Base-by-base conservation (phyloP, 92 coral and sea anemone species). In the Pocillopora meandrina region DNA sequence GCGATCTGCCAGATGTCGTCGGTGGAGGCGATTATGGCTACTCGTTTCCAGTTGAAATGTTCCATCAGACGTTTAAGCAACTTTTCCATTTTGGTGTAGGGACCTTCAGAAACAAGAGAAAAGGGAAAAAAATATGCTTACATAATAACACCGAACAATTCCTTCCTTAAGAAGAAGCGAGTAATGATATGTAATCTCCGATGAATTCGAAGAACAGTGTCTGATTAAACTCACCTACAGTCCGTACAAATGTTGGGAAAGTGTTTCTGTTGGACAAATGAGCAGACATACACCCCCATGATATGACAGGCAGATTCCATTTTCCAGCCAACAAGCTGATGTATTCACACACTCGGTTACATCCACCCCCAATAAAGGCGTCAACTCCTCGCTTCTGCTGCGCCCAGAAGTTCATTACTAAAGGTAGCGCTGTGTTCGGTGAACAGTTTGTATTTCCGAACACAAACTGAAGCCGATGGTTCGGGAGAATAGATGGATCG, bases 1-100 rank as follows among this genome's bases (percentile, higher is more conserved):
- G 97, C 97, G 21, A 93, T 93, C 76, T 93, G 97, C 97, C 97
- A 93, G 66, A 93, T 93, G 75, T 93, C 97, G 72, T 93, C 97
- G 2, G 97, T 93, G 17, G 97, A 93, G 18, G 97, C 94, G n/a
- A 93, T 89, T 26, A 93, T 93, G n/a, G 97, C 97, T 26, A 93
- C 97, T 13, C 97, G 87, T 76, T 91, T 93, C 97, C 97, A 93
- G 23, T 82, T 75, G 74, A 93, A 93, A 56, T 91, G 92, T 63
- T 89, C 91, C 94, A 90, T 93, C 5, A 93, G 88, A 20, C 88
- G 90, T 62, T 93, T 90, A 1, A 93, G 91, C 1, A 93, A 79
- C 20, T 91, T 93, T 55, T 93, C 97, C 97, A 93, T 93, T 78
- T 93, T 93, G 3, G 97, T 91, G 86, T 93, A 93, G 9, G 97